Percentiles rank a stretch among this genome's conserved stretches.
phyloP scores from a whole-genome alignment of 2,113 vertebrate genomes.

The Calyptommatus sinebrachiatus region DNA sequence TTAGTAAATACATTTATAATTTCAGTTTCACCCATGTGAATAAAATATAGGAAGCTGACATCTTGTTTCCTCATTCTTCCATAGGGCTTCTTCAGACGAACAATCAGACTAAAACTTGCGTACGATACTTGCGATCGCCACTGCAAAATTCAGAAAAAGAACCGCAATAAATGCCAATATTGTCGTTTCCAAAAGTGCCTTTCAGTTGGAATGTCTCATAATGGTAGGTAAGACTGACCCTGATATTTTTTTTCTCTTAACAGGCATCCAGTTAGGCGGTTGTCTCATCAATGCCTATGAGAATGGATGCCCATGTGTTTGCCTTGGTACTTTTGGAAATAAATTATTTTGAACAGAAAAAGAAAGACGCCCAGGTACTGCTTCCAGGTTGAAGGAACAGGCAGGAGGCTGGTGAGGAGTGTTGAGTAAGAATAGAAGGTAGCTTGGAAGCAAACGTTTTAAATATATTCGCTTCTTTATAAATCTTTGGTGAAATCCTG shows the following conservation, averaged over 20 bases:
- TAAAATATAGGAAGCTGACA: background rate
- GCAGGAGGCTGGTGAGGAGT: too few relatives aligned
- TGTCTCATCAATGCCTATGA: background rate
- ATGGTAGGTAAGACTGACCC: slow-evolving; percentile 80
- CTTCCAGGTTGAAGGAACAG: too few relatives aligned
- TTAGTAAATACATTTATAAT: background rate
- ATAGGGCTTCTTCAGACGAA: slow-evolving; percentile 93
- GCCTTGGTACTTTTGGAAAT: too few relatives aligned
- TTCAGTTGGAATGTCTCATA: slow-evolving; percentile 97
- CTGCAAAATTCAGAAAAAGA: slow-evolving; percentile 98
- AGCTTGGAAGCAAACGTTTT: too few relatives aligned
- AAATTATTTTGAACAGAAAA: too few relatives aligned
- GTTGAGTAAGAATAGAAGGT: too few relatives aligned
- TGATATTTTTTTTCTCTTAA: slow-evolving; percentile 36
- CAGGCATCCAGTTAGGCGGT: background rate
- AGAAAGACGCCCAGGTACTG: too few relatives aligned
- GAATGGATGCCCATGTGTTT: too few relatives aligned
- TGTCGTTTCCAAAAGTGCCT: slow-evolving; percentile 99
- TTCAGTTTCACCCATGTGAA: background rate
- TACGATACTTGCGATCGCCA: slow-evolving; percentile 90
- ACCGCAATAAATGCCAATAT: slow-evolving; percentile 98
- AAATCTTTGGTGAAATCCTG: too few relatives aligned
- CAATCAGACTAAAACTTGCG: slow-evolving; percentile 89
- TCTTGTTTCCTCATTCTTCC: slow-evolving; percentile 28
- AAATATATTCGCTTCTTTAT: too few relatives aligned